Percentiles rank a stretch among this genome's conserved stretches.
These are phyloP conservation scores for Contarinia nasturtii DNA, from an alignment of 1,140 invertebrate genomes.

Conservation along the genomic window DNA sequence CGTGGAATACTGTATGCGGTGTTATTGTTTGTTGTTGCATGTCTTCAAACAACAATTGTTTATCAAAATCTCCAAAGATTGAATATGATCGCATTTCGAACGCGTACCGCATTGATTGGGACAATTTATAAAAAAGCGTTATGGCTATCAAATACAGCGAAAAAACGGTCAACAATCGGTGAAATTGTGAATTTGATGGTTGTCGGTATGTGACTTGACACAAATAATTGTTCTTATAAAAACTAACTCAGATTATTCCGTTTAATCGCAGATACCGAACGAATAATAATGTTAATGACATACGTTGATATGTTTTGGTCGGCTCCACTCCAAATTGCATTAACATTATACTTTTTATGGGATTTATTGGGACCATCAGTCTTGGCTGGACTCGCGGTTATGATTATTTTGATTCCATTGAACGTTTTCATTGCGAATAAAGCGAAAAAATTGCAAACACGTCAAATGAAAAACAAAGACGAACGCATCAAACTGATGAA, in stretches of 20 bases:
- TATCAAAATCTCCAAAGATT: conserved; percentile 80
- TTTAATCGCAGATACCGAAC: conserved; percentile 39
- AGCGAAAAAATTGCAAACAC: conserved; percentile 18
- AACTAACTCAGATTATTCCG: too few relatives aligned
- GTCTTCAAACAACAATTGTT: conserved; percentile 70
- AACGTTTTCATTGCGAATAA: not conserved
- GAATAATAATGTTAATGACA: conserved; percentile 71
- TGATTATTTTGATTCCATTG: conserved; percentile 17
- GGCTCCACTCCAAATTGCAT: conserved; percentile 33
- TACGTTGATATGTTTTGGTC: conserved; percentile 28
- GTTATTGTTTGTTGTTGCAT: conserved; percentile 57
- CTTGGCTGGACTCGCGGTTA: conserved; percentile 33
- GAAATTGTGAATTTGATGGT: conserved; percentile 90
- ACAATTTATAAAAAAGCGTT: conserved; percentile 85
- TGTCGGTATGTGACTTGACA: too few relatives aligned
- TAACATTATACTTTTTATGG: conserved; percentile 36
- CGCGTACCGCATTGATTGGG: conserved; percentile 79
- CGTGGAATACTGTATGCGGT: conserved; percentile 51
- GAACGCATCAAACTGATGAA: conserved; percentile 58
- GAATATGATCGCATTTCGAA: conserved; percentile 77
- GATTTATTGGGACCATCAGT: conserved; percentile 26
- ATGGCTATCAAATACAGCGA: conserved; percentile 53
- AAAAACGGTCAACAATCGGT: conserved; percentile 71
- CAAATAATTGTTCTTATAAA: too few relatives aligned
- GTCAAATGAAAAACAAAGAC: conserved; percentile 35